A percentile compares a stretch with the other conserved stretches of the same genome.
Evolutionary conservation across 2,113 vertebrate species (phyloP).

Genomic region (Cyprinodon tularosa): DNA sequence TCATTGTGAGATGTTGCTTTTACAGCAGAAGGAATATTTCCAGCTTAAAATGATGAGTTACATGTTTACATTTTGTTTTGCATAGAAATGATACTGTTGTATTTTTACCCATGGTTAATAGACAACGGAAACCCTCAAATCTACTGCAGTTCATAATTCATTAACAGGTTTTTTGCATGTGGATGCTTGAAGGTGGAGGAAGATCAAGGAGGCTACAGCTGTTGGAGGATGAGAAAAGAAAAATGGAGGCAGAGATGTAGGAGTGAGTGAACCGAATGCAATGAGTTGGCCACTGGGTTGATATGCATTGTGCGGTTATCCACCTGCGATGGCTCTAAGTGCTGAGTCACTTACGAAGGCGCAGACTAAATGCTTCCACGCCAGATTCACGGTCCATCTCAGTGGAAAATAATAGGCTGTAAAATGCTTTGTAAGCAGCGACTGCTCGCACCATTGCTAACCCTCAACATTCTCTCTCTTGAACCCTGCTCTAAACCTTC

Average conservation of each 20-base stretch:
- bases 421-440: slow-evolving; percentile 73
- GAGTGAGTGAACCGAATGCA: slow-evolving; percentile 48
- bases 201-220: slow-evolving; percentile 13
- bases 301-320: slow-evolving; percentile 70
- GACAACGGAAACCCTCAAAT: background rate
- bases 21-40: background rate
- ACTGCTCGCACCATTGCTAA: slow-evolving; percentile 67
- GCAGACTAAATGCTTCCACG: slow-evolving; percentile 75
- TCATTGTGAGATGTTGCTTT: background rate
- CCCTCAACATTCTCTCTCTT: slow-evolving; percentile 45
- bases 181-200: slow-evolving; percentile 39
- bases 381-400: slow-evolving; percentile 71
- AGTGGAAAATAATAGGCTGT: slow-evolving; percentile 75
- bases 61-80: background rate
- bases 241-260: slow-evolving; percentile 23
- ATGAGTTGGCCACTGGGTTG: slow-evolving; percentile 59
- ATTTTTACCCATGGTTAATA: no score
- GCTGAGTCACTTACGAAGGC: slow-evolving; percentile 73
- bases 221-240: slow-evolving; percentile 1
- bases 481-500: slow-evolving; percentile 62
- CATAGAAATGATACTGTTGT: background rate
- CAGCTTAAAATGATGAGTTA: background rate
- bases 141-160: slow-evolving; percentile 12
- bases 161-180: slow-evolving; percentile 27
- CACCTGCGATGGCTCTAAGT: slow-evolving; percentile 66